These are phyloP conservation scores for Hesperia comma DNA, from an alignment of 2,888 invertebrate genomes.

Conservation along the genomic window DNA sequence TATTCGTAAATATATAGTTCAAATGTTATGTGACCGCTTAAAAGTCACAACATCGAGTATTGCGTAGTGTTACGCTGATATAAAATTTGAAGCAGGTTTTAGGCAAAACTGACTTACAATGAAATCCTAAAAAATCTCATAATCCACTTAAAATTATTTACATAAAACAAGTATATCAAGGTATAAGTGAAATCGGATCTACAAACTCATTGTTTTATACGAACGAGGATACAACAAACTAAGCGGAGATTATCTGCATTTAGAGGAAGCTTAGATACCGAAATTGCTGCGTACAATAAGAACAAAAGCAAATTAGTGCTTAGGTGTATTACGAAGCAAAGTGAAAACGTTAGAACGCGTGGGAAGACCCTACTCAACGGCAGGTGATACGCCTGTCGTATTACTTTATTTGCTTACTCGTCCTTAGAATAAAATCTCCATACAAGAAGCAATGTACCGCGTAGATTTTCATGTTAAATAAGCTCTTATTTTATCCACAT, in stretches of 20 bases:
- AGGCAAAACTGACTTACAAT: slow-evolving; percentile 5
- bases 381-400: slow-evolving; percentile 64
- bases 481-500: slow-evolving; percentile 69
- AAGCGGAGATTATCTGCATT: slow-evolving; percentile 40
- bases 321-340: slow-evolving; percentile 50
- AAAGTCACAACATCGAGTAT: too few species aligned
- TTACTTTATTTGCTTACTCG: slow-evolving; percentile 66
- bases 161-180: slow-evolving; percentile 27
- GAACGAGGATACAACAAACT: slow-evolving; percentile 29
- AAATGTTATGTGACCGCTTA: too few species aligned
- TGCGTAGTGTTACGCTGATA: background rate
- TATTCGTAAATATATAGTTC: too few species aligned
- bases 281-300: slow-evolving; percentile 62
- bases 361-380: slow-evolving; percentile 58
- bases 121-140: slow-evolving; percentile 11
- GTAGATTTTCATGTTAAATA: slow-evolving; percentile 60
- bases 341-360: slow-evolving; percentile 59
- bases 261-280: slow-evolving; percentile 57
- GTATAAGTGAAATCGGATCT: slow-evolving; percentile 20
- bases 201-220: slow-evolving; percentile 34
- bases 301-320: slow-evolving; percentile 76
- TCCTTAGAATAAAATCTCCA: slow-evolving; percentile 55
- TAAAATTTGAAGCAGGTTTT: background rate
- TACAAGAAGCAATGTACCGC: slow-evolving; percentile 58
- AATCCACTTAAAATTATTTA: slow-evolving; percentile 27